These are phyloP conservation scores for Drosophila subquinaria DNA, from an alignment of 2,888 invertebrate species.

Conservation along the genomic window DNA sequence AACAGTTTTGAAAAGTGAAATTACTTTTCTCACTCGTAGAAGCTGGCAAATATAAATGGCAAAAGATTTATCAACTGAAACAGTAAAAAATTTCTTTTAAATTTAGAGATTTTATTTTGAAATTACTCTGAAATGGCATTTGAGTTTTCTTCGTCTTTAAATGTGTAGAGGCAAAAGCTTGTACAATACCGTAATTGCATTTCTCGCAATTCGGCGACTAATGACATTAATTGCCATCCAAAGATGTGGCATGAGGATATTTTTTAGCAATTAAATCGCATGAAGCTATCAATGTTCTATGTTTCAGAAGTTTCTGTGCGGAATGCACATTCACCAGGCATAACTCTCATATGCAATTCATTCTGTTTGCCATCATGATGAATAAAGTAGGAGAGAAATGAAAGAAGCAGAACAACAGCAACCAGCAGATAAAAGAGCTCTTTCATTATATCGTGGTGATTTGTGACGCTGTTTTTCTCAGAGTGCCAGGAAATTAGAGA, in stretches of 20 bases:
- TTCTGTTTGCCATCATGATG: constrained; percentile 39
- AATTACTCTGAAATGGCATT: background rate
- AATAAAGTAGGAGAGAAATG: constrained; percentile 10
- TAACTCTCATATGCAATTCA: constrained; percentile 45
- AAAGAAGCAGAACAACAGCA: background rate
- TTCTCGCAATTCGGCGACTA: background rate
- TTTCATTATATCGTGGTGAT: constrained; percentile 61
- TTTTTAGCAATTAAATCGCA: constrained; percentile 22
- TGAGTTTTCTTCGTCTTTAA: background rate
- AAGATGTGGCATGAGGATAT: background rate
- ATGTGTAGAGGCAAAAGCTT: background rate
- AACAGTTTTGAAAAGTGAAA: constrained; percentile 31
- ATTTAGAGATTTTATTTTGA: background rate
- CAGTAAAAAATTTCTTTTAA: background rate
- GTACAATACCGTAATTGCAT: background rate
- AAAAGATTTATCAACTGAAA: background rate
- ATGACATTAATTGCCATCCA: background rate
- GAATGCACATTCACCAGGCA: constrained; percentile 28
- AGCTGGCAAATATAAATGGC: background rate
- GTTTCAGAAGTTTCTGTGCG: constrained; percentile 11
- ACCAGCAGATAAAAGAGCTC: constrained; percentile 14
- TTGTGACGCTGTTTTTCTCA: constrained; percentile 64
- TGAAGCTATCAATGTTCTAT: background rate
- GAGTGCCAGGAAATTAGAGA: constrained; percentile 67
- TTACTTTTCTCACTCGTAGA: constrained; percentile 10